These are phyloP conservation scores for Caloenas nicobarica DNA, from an alignment of 2,113 vertebrate genomes.

Conservation along the genomic window DNA sequence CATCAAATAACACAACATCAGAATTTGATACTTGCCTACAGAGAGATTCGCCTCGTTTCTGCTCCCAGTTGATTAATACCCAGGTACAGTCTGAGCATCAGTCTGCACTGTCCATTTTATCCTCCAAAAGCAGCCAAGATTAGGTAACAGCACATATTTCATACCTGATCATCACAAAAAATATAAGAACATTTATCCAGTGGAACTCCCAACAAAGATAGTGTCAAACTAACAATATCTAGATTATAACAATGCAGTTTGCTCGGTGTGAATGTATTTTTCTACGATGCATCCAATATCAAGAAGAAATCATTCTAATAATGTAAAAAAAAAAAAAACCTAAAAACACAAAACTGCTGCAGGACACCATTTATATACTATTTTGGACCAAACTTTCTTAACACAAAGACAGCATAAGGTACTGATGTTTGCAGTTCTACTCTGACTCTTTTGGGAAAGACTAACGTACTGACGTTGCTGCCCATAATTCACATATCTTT, in stretches of 20 bases:
- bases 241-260: neutral
- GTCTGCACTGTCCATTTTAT: neutral
- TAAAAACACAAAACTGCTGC: neutral
- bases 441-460: neutral
- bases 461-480: neutral
- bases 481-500: neutral
- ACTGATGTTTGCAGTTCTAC: neutral
- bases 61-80: accelerated
- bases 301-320: accelerated
- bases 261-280: neutral
- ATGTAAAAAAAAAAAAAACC: neutral
- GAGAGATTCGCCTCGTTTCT: neutral
- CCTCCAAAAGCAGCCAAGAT: neutral
- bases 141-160: neutral
- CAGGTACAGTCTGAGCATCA: neutral
- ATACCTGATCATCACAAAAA: neutral
- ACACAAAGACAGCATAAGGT: neutral
- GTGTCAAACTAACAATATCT: neutral
- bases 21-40: neutral
- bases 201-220: neutral
- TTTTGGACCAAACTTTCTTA: neutral
- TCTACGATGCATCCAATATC: accelerated
- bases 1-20: neutral
- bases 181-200: neutral
- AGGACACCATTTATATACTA: neutral